phyloP scores from a whole-genome alignment of 1,140 invertebrate species.

The Pachypeltis micranthus region DNA sequence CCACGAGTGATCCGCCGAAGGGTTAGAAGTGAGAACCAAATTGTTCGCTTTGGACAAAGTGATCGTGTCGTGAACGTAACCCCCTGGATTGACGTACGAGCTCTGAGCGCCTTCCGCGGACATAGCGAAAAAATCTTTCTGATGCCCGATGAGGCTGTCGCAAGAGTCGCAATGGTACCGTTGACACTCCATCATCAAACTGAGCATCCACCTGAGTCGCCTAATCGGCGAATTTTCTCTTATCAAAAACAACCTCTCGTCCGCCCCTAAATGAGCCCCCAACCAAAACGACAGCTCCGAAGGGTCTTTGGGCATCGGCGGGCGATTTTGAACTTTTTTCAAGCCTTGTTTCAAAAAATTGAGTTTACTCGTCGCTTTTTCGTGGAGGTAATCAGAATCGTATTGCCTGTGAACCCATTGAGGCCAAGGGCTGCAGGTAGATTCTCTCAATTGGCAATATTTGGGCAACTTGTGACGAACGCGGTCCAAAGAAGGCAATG shows the following conservation, averaged over 20 bases:
- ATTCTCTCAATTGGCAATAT: conserved; percentile 33
- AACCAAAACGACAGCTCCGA: conserved; percentile 66
- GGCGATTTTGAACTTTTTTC: conserved; percentile 22
- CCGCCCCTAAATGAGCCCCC: conserved; percentile 55
- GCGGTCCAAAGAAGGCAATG: conserved; percentile 18
- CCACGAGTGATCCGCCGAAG: conserved; percentile 65
- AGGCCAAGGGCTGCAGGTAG: conserved; percentile 42
- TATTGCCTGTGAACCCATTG: conserved; percentile 56
- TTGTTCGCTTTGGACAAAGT: conserved; percentile 54
- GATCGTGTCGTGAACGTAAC: conserved; percentile 68
- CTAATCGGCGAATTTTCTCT: conserved; percentile 50
- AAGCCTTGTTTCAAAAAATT: conserved; percentile 30
- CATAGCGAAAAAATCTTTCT: conserved; percentile 66
- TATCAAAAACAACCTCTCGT: conserved; percentile 47
- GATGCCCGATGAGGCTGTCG: conserved; percentile 45
- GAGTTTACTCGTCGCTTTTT: conserved; percentile 36
- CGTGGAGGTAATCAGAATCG: conserved; percentile 42
- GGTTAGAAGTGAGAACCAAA: conserved; percentile 39
- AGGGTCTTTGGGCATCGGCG: conserved; percentile 45
- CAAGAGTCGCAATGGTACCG: conserved; percentile 56
- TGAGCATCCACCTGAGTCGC: conserved; percentile 51
- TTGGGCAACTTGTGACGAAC: conserved; percentile 11
- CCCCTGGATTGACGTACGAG: conserved; percentile 69
- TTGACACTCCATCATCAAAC: conserved; percentile 37
- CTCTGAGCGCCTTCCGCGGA: conserved; percentile 65